These are phyloP conservation scores for Nomada goodeniana DNA, from an alignment of 2,888 invertebrate species.

Conservation along the genomic window DNA sequence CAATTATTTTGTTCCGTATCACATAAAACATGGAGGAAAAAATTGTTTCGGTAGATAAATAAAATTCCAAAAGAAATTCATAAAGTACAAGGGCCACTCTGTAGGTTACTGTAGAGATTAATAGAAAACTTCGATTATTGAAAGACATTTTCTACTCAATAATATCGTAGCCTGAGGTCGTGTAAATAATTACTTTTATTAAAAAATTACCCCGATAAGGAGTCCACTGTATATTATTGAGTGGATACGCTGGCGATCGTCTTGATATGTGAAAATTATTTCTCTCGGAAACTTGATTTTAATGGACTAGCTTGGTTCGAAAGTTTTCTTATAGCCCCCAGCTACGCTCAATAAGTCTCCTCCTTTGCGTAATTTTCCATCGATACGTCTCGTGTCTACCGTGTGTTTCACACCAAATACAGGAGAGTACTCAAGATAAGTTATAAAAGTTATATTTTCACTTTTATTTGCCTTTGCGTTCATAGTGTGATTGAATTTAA, in stretches of 20 bases:
- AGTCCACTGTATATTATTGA: not conserved
- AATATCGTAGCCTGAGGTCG: not conserved
- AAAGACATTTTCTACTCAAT: not conserved
- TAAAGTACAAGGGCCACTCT: not conserved
- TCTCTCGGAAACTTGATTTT: conserved; percentile 70
- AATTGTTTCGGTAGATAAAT: not conserved
- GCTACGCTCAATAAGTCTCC: conserved; percentile 70
- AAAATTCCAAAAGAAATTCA: not conserved
- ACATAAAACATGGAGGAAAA: not conserved
- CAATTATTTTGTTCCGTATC: not conserved
- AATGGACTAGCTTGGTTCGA: conserved; percentile 63
- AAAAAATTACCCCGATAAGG: not conserved
- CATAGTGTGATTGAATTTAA: too few species aligned
- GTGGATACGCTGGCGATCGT: not conserved
- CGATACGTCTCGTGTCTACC: conserved; percentile 39
- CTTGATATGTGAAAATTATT: conserved; percentile 70
- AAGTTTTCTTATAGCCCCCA: conserved; percentile 68
- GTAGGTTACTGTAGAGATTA: not conserved
- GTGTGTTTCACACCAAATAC: conserved; percentile 7
- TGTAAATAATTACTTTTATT: not conserved
- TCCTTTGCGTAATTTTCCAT: conserved; percentile 64
- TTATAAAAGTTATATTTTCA: too few species aligned
- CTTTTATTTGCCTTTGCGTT: too few species aligned
- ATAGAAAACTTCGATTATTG: not conserved
- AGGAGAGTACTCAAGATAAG: not conserved